A percentile compares a stretch with the other conserved stretches of the same genome.
Evolutionary conservation across 2,797 vertebrate genomes (phyloP).

Genomic region (Moxostoma hubbsi): DNA sequence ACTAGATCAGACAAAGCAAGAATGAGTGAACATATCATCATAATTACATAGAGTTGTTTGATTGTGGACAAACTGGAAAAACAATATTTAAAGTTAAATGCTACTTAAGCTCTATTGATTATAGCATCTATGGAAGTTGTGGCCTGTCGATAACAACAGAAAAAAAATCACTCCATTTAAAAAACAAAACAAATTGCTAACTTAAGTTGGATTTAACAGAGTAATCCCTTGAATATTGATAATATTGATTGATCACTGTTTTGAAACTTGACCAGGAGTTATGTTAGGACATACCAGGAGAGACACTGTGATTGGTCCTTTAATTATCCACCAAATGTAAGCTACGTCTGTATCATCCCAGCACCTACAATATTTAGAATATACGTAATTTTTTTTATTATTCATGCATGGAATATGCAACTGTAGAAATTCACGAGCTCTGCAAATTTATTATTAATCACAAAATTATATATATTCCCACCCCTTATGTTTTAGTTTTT

Average conservation of each 20-base stretch:
- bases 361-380: conserved; percentile 73
- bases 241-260: not conserved
- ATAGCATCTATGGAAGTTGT: too few relatives aligned
- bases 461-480: not conserved
- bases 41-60: too few relatives aligned
- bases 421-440: not conserved
- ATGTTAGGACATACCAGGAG: conserved; percentile 79
- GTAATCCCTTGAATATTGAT: not conserved
- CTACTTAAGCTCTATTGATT: too few relatives aligned
- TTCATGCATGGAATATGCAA: not conserved
- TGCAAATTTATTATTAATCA: not conserved
- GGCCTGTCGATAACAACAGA: too few relatives aligned
- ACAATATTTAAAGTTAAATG: too few relatives aligned
- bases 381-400: not conserved
- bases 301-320: conserved; percentile 85
- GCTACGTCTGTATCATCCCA: conserved; percentile 87
- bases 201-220: not conserved
- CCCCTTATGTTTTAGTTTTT: not conserved
- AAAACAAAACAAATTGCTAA: too few relatives aligned
- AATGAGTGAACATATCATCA: not conserved
- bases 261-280: not conserved
- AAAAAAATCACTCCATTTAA: too few relatives aligned
- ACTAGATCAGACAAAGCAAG: conserved; percentile 63
- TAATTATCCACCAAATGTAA: conserved; percentile 89
- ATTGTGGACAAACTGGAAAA: too few relatives aligned